Evolutionary conservation across 2,888 invertebrate species (phyloP).

Genomic region (Pseudococcus jackbeardsleyi): DNA sequence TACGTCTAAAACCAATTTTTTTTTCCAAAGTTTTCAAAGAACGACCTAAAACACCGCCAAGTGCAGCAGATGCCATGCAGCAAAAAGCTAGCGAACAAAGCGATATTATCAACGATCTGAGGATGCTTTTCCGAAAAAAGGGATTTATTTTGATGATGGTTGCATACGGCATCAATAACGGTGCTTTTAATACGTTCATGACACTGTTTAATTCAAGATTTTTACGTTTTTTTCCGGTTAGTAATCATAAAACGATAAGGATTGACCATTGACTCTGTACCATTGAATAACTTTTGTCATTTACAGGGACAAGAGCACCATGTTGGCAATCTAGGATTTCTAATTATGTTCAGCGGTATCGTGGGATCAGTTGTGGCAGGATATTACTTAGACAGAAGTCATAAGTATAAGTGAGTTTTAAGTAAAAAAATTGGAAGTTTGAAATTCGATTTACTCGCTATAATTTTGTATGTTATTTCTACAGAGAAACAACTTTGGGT

Average conservation of each 20-base stretch:
- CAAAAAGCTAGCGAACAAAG: conserved; percentile 70
- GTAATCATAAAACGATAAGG: neutral
- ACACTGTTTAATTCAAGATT: conserved; percentile 75
- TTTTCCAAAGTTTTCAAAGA: conserved; percentile 87
- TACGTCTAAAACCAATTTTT: neutral
- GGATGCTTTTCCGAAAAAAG: conserved; percentile 73
- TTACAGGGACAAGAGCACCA: conserved; percentile 72
- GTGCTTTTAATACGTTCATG: conserved; percentile 79
- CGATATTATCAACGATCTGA: conserved; percentile 71
- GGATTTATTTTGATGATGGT: conserved; percentile 75
- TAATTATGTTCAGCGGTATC: conserved; percentile 77
- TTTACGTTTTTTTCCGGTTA: conserved; percentile 71
- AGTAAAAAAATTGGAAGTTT: neutral
- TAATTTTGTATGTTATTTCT: conserved; percentile 68
- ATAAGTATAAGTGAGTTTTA: conserved; percentile 77
- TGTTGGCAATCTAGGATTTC: conserved; percentile 76
- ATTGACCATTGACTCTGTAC: too few relatives aligned
- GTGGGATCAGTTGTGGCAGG: conserved; percentile 77
- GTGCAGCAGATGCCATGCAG: conserved; percentile 81
- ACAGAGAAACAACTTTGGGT: conserved; percentile 88
- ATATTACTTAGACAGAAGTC: conserved; percentile 76
- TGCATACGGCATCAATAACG: conserved; percentile 79
- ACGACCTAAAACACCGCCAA: conserved; percentile 89
- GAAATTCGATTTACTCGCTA: neutral
- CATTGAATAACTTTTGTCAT: neutral